Evolutionary conservation across 1,140 invertebrate genomes (phyloP), one percentile per base, ranked within the genome.

Genomic region (Drosophila kurseongensis): DNA sequence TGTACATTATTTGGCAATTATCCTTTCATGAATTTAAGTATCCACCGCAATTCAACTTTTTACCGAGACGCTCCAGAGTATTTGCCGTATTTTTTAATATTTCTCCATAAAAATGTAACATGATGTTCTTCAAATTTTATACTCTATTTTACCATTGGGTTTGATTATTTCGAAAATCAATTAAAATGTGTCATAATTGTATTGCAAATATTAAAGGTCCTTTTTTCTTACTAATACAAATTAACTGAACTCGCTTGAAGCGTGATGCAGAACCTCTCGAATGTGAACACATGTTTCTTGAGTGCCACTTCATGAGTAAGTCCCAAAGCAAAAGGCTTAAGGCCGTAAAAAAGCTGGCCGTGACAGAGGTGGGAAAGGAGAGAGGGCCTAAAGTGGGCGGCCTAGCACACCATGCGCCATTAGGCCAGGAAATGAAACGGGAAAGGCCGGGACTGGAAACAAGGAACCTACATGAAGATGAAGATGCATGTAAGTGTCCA

Each of bases 401-500:
- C 60, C 73, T 66, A 75, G 32, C 51, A 65, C 59, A 58, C 73
- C 35, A 57, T 66, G 73, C 47, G 45, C 73, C 71, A 75, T 75
- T 75, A 75, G 71, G 60, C 72, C 47, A 40, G 65, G 65, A 58
- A 72, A 71, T 69, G 67, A 18, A 75, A 75, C 50, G 48, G 38
- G 51, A 42, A 47, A 42, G 27, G 38, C 50, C 27, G 40, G 61
- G 14, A 58, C 44, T 42, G 14, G 41, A 41, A 52, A 45, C 65
- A 44, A 50, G 61, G 45, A 47, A 55, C 47, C 47, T 41, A 47
- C 41, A 62, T 5, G 54, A 69, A 55, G 42, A 62, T 73, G 68
- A 60, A 62, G 56, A 74, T 48, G 41, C 32, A 50, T 74, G 58
- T 38, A 29, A 42, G 29, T 47, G 36, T 27, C 50, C 32, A 27